Conservation (phyloP, 2,888 invertebrate species). For the Aquatica leii region DNA sequence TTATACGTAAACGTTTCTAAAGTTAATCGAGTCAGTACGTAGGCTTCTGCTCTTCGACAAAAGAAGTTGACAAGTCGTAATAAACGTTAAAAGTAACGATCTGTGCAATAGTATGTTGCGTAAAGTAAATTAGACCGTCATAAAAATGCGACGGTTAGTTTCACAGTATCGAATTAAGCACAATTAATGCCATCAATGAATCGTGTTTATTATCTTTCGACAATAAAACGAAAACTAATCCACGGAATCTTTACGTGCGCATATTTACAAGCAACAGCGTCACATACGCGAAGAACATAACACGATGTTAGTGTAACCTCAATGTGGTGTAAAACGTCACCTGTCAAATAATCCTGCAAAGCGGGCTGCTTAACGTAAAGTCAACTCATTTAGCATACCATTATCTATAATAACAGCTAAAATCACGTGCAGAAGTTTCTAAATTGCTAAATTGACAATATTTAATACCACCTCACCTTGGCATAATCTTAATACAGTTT, state of each 20-base stretch:
- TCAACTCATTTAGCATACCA: constrained; percentile 60
- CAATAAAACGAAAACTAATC: constrained; percentile 15
- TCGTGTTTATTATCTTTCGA: constrained; percentile 1
- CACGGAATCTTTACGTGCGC: constrained; percentile 20
- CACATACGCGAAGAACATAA: constrained; percentile 33
- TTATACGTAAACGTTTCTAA: no score
- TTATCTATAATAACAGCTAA: constrained; percentile 60
- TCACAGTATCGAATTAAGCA: constrained; percentile 8
- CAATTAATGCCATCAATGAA: constrained; percentile 6
- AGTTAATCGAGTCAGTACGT: no score
- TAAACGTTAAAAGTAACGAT: no score
- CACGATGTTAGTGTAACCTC: constrained; percentile 40
- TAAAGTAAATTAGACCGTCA: not conserved
- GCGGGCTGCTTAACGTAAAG: constrained; percentile 57
- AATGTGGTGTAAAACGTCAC: constrained; percentile 54
- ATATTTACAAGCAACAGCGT: constrained; percentile 33
- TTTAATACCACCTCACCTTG: constrained; percentile 57
- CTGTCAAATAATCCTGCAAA: constrained; percentile 57
- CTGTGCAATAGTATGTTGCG: no score
- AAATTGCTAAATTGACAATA: constrained; percentile 63
- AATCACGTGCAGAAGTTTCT: constrained; percentile 58
- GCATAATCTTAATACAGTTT: constrained; percentile 63
- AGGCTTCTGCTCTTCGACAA: no score
- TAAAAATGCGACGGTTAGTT: constrained; percentile 4
- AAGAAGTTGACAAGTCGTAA: no score